Conservation (phyloP, 1,140 invertebrate species). For the Oryzaephilus surinamensis region DNA sequence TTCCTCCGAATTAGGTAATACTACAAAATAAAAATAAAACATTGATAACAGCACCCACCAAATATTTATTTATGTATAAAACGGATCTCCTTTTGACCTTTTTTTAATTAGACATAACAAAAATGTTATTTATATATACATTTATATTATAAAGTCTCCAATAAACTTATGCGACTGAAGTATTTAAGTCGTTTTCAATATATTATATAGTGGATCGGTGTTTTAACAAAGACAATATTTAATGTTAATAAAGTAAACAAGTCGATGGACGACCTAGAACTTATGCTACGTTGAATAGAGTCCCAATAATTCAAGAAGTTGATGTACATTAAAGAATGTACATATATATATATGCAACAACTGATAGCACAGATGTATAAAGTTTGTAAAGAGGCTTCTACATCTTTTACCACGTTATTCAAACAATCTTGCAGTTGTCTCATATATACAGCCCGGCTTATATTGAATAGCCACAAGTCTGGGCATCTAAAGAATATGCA, state of each 20-base stretch:
- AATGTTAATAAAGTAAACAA: slow-evolving; percentile 1
- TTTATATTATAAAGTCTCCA: not conserved
- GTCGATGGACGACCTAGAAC: too few relatives aligned
- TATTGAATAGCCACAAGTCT: slow-evolving; percentile 11
- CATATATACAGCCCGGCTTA: slow-evolving; percentile 14
- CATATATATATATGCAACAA: too few relatives aligned
- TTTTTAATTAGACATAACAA: not conserved
- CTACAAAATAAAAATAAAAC: too few relatives aligned
- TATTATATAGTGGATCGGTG: not conserved
- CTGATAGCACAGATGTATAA: slow-evolving; percentile 4
- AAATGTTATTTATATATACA: not conserved
- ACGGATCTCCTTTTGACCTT: too few relatives aligned
- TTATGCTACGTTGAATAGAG: not conserved
- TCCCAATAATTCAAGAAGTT: slow-evolving; percentile 7
- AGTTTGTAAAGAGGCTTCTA: slow-evolving; percentile 6
- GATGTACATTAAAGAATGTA: too few relatives aligned
- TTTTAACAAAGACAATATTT: not conserved
- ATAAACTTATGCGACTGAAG: not conserved
- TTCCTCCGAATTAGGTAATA: too few relatives aligned
- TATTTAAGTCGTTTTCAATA: slow-evolving; percentile 2
- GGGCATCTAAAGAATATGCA: slow-evolving; percentile 25
- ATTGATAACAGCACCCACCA: too few relatives aligned
- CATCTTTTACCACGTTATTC: slow-evolving; percentile 16
- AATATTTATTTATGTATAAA: too few relatives aligned
- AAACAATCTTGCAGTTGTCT: slow-evolving; percentile 21